Evolutionary conservation across 2,113 vertebrate species (phyloP), one percentile per base, ranked within the genome.

Genomic region (Trochalopteron elliotii): DNA sequence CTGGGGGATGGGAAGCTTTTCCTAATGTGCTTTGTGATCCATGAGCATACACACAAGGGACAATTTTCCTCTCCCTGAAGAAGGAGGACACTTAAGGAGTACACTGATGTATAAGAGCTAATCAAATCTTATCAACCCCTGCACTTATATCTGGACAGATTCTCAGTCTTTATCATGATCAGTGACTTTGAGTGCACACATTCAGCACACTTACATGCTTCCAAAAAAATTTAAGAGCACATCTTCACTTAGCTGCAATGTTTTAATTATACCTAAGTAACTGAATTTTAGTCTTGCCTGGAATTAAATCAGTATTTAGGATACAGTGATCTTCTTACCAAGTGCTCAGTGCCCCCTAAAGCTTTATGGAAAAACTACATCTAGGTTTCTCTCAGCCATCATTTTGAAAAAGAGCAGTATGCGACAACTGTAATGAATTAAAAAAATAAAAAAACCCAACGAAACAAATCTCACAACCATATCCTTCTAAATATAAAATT

Each of bases 291-390:
- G 69, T 40, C 60, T 75, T 78, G 77, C 27, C 44, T 60, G 27
- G 35, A 28, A 87, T 37, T 56, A 76, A 82, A 89, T 59, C 17
- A 37, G 57, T 84, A 59, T 59, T 44, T 44, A 40, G 28, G 61
- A 85, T 39, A 74, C 2, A 69, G 19, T 15, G 37, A 84, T 69
- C 30, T 52, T 83, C 68, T 68, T 71, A 82, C 16, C 17, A 59
- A 64, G 57, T 23, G 12, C 57, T 45, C 57, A 87, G 57, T 78
- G 90, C 93, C 86, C 91, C 91, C 93, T 90, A 94, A 79, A 90
- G 93, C 33, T 84, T 56, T 49, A 76, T 7, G 11, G 83, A 49
- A 79, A 92, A 91, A 87, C 44, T 96, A 84, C 89, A 91, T 15
- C 53, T 68, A 61, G 5, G 13, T 33, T 61, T 45, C 28, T 39